Base-by-base conservation (phyloP, 2,888 invertebrate species). In the Drosophila austrosaltans region DNA sequence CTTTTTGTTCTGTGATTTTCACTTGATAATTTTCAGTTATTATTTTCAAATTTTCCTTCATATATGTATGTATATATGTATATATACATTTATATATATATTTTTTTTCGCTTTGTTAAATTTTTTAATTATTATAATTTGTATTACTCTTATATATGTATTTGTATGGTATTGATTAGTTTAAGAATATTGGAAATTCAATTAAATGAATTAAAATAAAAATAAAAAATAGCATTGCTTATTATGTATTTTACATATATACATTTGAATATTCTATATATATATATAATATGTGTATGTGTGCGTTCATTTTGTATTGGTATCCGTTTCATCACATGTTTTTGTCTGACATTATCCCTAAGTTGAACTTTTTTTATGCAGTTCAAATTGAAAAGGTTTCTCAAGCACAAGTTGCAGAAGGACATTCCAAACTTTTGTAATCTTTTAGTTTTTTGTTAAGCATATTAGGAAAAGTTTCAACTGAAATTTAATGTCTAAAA, bases 1-100 rank as follows among this genome's bases (percentile, higher is more conserved):
- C 62, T 69, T 74, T 59, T 66, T 72, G 76, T 66, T 75, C 72
- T 80, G 81, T 81, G 67, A 77, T 73, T 82, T 59, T 62, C 54
- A 48, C 54, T 66, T 76, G 39, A 69, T 48, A 69, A 20, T 68
- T 68, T 53, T 67, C 42, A 48, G 48, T 48, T 48, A 48, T 48
- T 48, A 25, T 48, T 48, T 48, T 48, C n/a, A 25, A 48, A 48
- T 54, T 69, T 75, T 62, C 57, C 25, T 48, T 48, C 12, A 25
- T 48, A 12, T 44, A 39, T 57, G 36, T 36, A 36, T 36, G 2
- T 10, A 36, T 22, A 3, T 64, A 69, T 59, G 1, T 1, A 36
- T 36, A 36, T 8, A 10, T 36, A 36, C 3, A 10, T 36, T 8
- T 8, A 36, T 57, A 10, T 56, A 39, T 36, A 36, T 22, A 10